Conservation (phyloP, 2,113 vertebrate genomes). For the Pandion haliaetus region DNA sequence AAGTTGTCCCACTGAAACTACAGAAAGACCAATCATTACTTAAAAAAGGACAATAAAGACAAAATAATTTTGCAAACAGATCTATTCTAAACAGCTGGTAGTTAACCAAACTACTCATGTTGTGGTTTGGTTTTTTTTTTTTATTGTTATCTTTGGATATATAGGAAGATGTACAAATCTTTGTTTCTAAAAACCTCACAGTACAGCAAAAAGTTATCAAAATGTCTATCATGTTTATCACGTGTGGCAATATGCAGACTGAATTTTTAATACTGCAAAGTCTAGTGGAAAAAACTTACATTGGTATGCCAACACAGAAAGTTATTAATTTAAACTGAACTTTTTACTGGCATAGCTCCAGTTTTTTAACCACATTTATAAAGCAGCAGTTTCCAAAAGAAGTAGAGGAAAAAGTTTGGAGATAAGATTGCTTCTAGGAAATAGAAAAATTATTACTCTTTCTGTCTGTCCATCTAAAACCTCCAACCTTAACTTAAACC, state of each 20-base stretch:
- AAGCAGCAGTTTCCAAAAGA: neutral
- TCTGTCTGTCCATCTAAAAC: neutral
- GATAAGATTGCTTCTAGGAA: neutral
- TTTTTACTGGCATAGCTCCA: neutral
- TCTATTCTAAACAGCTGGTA: neutral
- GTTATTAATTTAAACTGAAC: neutral
- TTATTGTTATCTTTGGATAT: neutral
- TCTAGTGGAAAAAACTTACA: neutral
- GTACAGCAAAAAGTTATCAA: neutral
- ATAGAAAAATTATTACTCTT: neutral
- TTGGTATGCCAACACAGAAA: neutral
- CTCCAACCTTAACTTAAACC: neutral
- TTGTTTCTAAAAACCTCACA: neutral
- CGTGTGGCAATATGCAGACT: accelerated
- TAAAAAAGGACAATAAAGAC: neutral
- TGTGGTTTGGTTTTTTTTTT: neutral
- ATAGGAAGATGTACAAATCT: neutral
- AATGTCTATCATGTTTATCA: neutral
- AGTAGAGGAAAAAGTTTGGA: neutral
- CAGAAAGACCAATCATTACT: neutral
- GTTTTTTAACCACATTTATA: neutral
- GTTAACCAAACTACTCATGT: neutral
- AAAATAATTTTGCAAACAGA: neutral
- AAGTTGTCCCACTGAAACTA: neutral
- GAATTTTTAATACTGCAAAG: neutral